Base-by-base conservation (phyloP, 2,888 invertebrate species). In the Ecliptopera silaceata region DNA sequence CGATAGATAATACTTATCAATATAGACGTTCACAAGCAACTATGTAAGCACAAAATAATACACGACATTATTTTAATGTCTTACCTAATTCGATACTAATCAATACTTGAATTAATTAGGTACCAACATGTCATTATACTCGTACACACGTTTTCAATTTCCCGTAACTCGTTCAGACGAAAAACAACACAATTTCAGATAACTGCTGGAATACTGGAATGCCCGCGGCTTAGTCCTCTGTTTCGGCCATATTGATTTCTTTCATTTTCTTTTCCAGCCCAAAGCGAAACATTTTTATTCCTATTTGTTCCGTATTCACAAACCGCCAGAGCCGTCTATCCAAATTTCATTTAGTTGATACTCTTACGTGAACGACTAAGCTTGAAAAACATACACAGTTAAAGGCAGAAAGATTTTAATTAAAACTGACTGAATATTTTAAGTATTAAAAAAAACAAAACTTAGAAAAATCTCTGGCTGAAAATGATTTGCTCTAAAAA, bases 321-420 rank as follows among this genome's bases (percentile, higher is more conserved):
- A 74, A 70, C 71, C 69, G 75, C 62, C 32, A 38, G 32, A 32
- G 20, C 49, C 63, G 69, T 72, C 74, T 72, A 74, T 72, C 84
- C 76, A 80, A 86, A 87, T 80, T 84, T 83, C 80, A 84, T 85
- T 85, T 80, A 74, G 77, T 74, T 80, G 78, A 78, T 78, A 77
- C 77, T 75, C 74, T 66, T 71, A 71, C 73, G 72, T 69, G 70
- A 74, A 72, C 71, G 77, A 75, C 75, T 82, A 80, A 76, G 68
- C 60, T 57, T 57, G 59, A 68, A 71, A 75, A 34, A 13, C 13
- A 34, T 67, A 75, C 17, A 17, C 12, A 20, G 76, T 42, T 56
- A 61, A 55, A 54, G 51, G 57, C 36, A 39, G 26, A 49, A 55
- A 51, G 43, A 53, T 46, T 60, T 65, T 66, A 61, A 66, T 66